Base-by-base conservation (phyloP, 1,140 invertebrate species). In the Magallana ariakensis region DNA sequence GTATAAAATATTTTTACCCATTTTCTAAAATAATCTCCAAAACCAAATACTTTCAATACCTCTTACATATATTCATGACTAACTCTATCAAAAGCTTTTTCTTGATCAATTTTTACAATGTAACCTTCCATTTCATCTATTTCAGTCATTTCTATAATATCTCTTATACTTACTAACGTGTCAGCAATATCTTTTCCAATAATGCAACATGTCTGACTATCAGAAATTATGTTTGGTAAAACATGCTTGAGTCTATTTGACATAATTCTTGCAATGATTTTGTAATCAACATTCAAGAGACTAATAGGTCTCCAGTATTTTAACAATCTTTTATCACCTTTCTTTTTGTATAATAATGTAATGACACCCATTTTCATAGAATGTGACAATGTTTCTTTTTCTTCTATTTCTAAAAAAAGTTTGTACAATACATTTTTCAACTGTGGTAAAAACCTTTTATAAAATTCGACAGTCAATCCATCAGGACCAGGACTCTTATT, bases 271-370 rank as follows among this genome's bases (percentile, higher is more conserved):
- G 82, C 81, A 56, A 81, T 66, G 19, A 84, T 87, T 33, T 81
- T 87, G 60, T 87, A 86, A 84, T 89, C 86, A 10, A 89, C 88
- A 75, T 66, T 66, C 62, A 89, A 57, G 10, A 89, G 82, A 26
- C 16, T 84, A 84, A 1, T 46, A 4, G 87, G 87, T 85, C 87
- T 83, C 26, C 58, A 88, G 33, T 22, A 86, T 87, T 66, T 85
- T 85, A 46, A 88, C 15, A 16, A 33, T 33, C n/a, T 19, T 66
- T 85, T 88, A n/a, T 85, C 75, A 10, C 84, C 83, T 83, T 80
- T 85, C 7, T 86, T 86, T 55, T 87, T 84, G 75, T 87, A 60
- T 11, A 84, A 62, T 70, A 88, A 46, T 83, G 16, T 86, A n/a
- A 86, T 84, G 4, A 86, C 55, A 5, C 87, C 80, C 11, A 66